phyloP scores from a whole-genome alignment of 2,888 invertebrate genomes.

The Cristatella mucedo region DNA sequence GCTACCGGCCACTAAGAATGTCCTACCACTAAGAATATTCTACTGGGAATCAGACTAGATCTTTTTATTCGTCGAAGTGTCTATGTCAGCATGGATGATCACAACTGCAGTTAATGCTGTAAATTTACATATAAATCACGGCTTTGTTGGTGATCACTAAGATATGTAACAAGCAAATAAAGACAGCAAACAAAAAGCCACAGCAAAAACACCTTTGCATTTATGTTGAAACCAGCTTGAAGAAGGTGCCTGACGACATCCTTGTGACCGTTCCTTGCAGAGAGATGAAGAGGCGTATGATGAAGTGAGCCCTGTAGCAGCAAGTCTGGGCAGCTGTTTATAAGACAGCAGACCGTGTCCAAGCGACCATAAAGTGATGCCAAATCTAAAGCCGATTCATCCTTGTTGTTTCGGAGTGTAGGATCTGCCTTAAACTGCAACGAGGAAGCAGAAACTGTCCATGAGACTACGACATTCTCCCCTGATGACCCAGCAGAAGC shows the following conservation, averaged over 20 bases:
- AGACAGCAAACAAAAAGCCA: too few relatives aligned
- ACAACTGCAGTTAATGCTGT: too few relatives aligned
- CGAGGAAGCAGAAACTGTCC: constrained; percentile 8
- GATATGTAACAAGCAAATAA: too few relatives aligned
- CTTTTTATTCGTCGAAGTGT: too few relatives aligned
- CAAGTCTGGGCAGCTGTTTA: constrained; percentile 65
- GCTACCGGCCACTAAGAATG: too few relatives aligned
- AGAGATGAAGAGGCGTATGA: constrained; percentile 77
- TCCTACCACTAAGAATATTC: too few relatives aligned
- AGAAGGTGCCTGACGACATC: constrained; percentile 63
- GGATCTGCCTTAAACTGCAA: constrained; percentile 65
- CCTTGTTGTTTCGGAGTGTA: constrained; percentile 63
- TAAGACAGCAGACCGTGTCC: constrained; percentile 70
- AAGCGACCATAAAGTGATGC: constrained; percentile 57
- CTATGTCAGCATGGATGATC: too few relatives aligned
- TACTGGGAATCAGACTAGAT: too few relatives aligned
- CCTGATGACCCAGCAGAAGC: too few relatives aligned
- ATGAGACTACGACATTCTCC: too few relatives aligned
- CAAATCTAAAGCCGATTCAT: constrained; percentile 80
- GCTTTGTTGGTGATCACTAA: too few relatives aligned
- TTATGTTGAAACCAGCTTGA: constrained; percentile 69
- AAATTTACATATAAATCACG: too few relatives aligned
- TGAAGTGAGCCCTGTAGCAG: constrained; percentile 47
- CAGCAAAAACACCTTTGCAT: constrained; percentile 44
- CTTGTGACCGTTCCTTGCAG: constrained; percentile 63